A percentile compares a stretch with the other conserved stretches of the same genome.
Conservation (phyloP, 2,888 invertebrate genomes). For the Apoderus coryli region DNA sequence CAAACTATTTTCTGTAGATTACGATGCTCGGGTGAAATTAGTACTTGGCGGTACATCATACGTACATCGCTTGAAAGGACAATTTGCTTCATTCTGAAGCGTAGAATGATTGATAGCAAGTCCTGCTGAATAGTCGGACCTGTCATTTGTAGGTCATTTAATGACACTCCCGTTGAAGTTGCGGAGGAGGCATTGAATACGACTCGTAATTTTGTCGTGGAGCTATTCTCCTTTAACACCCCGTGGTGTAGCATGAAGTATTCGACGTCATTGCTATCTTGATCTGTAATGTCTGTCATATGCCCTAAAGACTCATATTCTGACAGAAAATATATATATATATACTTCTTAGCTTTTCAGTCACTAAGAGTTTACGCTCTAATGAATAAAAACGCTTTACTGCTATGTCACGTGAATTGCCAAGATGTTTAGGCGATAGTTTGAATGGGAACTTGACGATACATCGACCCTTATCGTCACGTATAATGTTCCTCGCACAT, state of each 20-base stretch:
- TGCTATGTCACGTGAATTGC: background rate
- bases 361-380: background rate
- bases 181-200: constrained; percentile 9
- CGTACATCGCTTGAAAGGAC: background rate
- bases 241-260: constrained; percentile 12
- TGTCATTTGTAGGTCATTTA: constrained; percentile 10
- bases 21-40: constrained; percentile 1
- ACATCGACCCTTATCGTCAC: background rate
- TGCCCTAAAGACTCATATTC: background rate
- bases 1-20: constrained; percentile 7
- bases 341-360: background rate
- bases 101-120: constrained; percentile 6
- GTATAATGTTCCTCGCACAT: constrained; percentile 1
- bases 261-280: background rate
- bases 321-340: constrained; percentile 1
- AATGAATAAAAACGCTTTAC: background rate
- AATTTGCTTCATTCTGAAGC: constrained; percentile 5
- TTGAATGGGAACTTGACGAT: constrained; percentile 2
- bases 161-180: constrained; percentile 8
- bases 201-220: constrained; percentile 9
- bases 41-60: constrained; percentile 1
- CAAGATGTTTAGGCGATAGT: background rate
- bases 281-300: background rate
- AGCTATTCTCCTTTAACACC: constrained; percentile 8
- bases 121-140: constrained; percentile 12